Percentiles rank a stretch among this genome's conserved stretches.
Evolutionary conservation across 2,888 invertebrate species (phyloP).

Genomic region (Drosophila quinaria): DNA sequence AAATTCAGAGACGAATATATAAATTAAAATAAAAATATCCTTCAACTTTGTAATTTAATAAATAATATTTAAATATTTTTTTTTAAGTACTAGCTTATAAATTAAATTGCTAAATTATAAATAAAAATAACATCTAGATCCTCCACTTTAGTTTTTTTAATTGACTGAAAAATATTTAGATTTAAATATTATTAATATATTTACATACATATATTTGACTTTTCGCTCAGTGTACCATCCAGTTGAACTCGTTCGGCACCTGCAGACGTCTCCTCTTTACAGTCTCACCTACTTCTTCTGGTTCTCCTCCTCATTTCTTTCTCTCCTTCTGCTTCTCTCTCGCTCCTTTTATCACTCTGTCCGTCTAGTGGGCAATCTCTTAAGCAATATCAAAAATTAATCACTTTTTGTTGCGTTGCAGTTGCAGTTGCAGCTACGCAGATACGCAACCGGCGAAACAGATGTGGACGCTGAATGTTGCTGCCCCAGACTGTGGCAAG

Average conservation of each 20-base stretch:
- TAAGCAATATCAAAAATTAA: conserved; percentile 80
- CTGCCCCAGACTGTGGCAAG: conserved; percentile 8
- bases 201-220: not conserved
- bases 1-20: too few species aligned
- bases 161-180: too few species aligned
- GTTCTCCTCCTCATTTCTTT: not conserved
- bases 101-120: too few species aligned
- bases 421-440: conserved; percentile 68
- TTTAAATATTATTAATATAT: too few species aligned
- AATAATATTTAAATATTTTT: too few species aligned
- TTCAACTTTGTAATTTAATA: too few species aligned
- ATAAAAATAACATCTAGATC: too few species aligned
- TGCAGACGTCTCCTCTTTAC: conserved; percentile 32
- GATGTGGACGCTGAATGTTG: conserved; percentile 41
- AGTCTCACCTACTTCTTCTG: not conserved
- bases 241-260: conserved; percentile 38
- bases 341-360: not conserved
- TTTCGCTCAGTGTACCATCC: not conserved
- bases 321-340: conserved; percentile 1
- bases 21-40: too few species aligned
- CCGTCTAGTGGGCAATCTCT: conserved; percentile 60
- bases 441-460: conserved; percentile 44
- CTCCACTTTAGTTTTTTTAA: too few species aligned
- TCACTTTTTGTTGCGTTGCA: conserved; percentile 65
- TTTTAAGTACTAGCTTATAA: too few species aligned